These are phyloP conservation scores for Acronicta leporina DNA, from an alignment of 2,888 invertebrate genomes.

Conservation along the genomic window DNA sequence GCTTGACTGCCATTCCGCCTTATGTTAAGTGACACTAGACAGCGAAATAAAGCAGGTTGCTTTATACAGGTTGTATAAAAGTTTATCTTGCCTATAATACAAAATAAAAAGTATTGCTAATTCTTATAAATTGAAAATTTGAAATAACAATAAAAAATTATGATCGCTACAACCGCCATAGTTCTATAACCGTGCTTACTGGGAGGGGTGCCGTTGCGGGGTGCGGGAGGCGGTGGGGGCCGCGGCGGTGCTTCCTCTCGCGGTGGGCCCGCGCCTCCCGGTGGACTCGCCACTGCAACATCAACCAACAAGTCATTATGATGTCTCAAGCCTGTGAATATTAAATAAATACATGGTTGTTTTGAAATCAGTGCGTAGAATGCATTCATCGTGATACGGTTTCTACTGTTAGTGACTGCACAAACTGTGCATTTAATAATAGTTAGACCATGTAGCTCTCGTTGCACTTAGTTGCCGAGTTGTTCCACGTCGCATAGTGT, in stretches of 20 bases:
- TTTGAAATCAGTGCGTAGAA: not conserved
- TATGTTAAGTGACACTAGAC: no score
- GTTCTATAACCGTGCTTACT: conserved; percentile 83
- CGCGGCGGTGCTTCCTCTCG: conserved; percentile 82
- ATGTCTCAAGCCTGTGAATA: not conserved
- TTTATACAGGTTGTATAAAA: no score
- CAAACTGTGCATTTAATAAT: no score
- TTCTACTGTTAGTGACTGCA: not conserved
- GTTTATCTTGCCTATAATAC: no score
- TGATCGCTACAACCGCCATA: conserved; percentile 72
- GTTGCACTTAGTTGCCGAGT: no score
- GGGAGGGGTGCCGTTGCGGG: conserved; percentile 85
- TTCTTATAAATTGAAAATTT: no score
- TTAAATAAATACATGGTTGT: not conserved
- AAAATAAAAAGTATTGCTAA: no score
- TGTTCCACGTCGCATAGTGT: no score
- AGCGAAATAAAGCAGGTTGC: no score
- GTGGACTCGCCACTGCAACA: conserved; percentile 95
- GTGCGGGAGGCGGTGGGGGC: conserved; percentile 83
- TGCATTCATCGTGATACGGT: not conserved
- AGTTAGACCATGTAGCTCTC: no score
- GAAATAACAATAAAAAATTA: no score
- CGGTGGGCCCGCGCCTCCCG: conserved; percentile 90
- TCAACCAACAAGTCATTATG: conserved; percentile 64
- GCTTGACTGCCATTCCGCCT: no score